These are phyloP conservation scores for Hyalella azteca DNA, from an alignment of 2,888 invertebrate genomes.

Conservation along the genomic window DNA sequence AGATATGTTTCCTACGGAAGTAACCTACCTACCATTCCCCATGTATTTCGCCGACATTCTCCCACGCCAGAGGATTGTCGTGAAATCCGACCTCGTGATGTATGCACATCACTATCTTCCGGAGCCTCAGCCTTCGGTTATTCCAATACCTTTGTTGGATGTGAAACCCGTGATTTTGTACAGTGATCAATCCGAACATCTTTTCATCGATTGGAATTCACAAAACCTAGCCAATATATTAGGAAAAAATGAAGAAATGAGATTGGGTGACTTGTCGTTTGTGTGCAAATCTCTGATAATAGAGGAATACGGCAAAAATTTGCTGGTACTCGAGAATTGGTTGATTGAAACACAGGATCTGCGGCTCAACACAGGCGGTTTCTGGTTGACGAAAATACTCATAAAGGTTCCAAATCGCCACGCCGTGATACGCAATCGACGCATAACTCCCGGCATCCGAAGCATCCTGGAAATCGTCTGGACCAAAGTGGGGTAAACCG, in stretches of 20 bases:
- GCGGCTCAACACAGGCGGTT: not conserved
- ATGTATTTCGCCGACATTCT: not conserved
- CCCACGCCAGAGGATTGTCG: not conserved
- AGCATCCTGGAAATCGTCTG: not conserved
- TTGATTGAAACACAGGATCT: not conserved
- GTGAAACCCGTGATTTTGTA: not conserved
- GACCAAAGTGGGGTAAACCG: not conserved
- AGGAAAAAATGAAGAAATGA: not conserved
- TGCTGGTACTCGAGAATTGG: not conserved
- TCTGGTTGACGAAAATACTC: not conserved
- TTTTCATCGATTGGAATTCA: constrained; percentile 6
- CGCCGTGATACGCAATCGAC: not conserved
- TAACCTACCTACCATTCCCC: too few species aligned
- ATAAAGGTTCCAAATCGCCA: not conserved
- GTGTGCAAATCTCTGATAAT: not conserved
- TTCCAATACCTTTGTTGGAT: not conserved
- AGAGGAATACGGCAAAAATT: not conserved
- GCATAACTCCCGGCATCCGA: not conserved
- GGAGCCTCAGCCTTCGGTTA: not conserved
- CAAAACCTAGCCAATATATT: not conserved
- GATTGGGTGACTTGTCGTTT: not conserved
- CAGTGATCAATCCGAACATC: not conserved
- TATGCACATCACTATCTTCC: not conserved
- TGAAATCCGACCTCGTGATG: not conserved
- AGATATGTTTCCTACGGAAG: too few species aligned